phyloP scores from a whole-genome alignment of 2,888 invertebrate genomes.

The Melitaea athalia region DNA sequence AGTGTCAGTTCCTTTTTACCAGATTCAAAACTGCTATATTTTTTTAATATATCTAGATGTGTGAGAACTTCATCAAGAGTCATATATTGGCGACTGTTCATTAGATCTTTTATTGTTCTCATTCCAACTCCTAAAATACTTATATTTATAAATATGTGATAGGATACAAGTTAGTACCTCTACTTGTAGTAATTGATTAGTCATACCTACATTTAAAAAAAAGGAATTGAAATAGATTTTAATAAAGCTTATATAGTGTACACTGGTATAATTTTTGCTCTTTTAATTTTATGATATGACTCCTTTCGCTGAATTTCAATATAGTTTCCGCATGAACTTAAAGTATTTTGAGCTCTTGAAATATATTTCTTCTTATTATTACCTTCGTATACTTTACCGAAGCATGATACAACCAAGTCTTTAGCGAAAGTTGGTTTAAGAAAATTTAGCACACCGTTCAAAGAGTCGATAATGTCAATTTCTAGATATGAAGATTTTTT shows the following conservation, averaged over 20 bases:
- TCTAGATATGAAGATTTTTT: conserved; percentile 54
- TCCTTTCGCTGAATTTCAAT: conserved; percentile 31
- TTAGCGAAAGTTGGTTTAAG: conserved; percentile 54
- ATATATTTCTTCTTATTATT: conserved; percentile 50
- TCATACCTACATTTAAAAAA: conserved; percentile 9
- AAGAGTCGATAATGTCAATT: conserved; percentile 50
- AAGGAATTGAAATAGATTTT: background rate
- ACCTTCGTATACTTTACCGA: conserved; percentile 57
- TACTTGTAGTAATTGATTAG: conserved; percentile 12
- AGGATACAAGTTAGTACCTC: background rate
- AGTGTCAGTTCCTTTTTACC: conserved; percentile 53
- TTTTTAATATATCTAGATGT: conserved; percentile 61
- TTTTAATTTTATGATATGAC: conserved; percentile 37
- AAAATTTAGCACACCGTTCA: conserved; percentile 56
- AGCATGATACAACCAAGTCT: conserved; percentile 51
- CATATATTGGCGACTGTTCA: conserved; percentile 60
- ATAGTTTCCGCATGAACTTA: conserved; percentile 35
- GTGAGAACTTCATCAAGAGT: conserved; percentile 61
- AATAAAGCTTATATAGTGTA: conserved; percentile 48
- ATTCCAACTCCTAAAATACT: conserved; percentile 56
- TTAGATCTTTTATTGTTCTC: conserved; percentile 55
- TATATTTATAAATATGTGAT: background rate
- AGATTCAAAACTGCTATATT: conserved; percentile 51
- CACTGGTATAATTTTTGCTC: conserved; percentile 50
- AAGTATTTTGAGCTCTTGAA: conserved; percentile 43